phyloP scores from a whole-genome alignment of 1,140 invertebrate genomes.

The Plectrocnemia conspersa region DNA sequence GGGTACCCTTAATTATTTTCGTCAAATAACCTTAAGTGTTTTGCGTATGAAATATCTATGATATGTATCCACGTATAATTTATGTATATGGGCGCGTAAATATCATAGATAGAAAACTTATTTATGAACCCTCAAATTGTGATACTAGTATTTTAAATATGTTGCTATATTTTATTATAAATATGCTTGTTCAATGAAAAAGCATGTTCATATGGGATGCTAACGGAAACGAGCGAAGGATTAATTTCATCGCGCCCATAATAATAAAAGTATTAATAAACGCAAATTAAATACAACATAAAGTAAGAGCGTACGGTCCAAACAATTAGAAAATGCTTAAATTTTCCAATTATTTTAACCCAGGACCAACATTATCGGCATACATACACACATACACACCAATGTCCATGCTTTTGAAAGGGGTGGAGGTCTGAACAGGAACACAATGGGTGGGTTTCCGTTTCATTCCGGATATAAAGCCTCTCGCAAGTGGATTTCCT shows the following conservation, averaged over 20 bases:
- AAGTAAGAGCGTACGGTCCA: slow-evolving; percentile 30
- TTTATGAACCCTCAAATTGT: too few species aligned
- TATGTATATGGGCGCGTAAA: too few species aligned
- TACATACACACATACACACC: slow-evolving; percentile 5
- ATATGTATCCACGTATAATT: too few species aligned
- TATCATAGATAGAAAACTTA: too few species aligned
- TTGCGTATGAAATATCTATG: too few species aligned
- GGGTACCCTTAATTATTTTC: slow-evolving; percentile 37
- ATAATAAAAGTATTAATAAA: slow-evolving; percentile 28
- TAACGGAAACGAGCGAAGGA: slow-evolving; percentile 19
- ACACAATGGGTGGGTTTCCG: slow-evolving; percentile 23
- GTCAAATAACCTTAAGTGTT: slow-evolving; percentile 31
- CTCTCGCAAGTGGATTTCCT: slow-evolving; percentile 28
- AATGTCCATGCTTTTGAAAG: slow-evolving; percentile 8
- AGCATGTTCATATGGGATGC: too few species aligned
- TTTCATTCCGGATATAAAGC: slow-evolving; percentile 28
- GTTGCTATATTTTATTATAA: too few species aligned
- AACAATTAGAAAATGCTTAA: slow-evolving; percentile 36
- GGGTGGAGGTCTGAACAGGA: slow-evolving; percentile 16
- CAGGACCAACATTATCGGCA: too few species aligned
- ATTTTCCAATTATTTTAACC: slow-evolving; percentile 34
- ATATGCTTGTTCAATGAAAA: too few species aligned
- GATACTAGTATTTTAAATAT: too few species aligned
- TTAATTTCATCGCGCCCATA: slow-evolving; percentile 16
- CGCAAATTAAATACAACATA: slow-evolving; percentile 26